Conservation (phyloP, 1,140 invertebrate genomes). For the Papilio aristodemus region DNA sequence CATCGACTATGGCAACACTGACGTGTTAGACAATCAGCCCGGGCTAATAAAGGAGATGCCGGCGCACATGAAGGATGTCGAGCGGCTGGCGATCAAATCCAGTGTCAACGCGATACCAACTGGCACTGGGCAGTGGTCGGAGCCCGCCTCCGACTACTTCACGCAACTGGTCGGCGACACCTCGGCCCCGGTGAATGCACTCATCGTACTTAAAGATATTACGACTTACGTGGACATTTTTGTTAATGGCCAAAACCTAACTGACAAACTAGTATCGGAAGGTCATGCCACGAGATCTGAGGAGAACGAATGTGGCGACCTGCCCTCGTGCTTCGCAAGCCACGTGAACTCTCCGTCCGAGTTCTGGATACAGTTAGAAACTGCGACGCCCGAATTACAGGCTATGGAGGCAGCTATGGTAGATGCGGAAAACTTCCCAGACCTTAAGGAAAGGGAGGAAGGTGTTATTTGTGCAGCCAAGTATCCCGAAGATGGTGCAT, state of each 20-base stretch:
- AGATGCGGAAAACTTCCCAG: conserved; percentile 80
- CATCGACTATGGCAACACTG: conserved; percentile 91
- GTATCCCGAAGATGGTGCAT: conserved; percentile 85
- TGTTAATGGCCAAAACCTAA: conserved; percentile 82
- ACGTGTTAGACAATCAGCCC: conserved; percentile 83
- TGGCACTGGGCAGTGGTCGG: conserved; percentile 84
- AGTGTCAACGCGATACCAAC: conserved; percentile 84
- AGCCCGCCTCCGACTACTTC: conserved; percentile 82
- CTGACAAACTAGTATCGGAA: conserved; percentile 81
- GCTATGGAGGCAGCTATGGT: conserved; percentile 82
- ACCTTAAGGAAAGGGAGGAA: conserved; percentile 77
- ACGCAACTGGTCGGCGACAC: conserved; percentile 73
- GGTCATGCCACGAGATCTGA: conserved; percentile 78
- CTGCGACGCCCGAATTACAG: conserved; percentile 82
- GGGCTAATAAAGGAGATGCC: conserved; percentile 82
- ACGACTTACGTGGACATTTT: conserved; percentile 85
- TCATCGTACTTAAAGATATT: conserved; percentile 82
- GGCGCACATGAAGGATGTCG: conserved; percentile 75
- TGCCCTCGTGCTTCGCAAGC: conserved; percentile 82
- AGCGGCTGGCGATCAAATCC: conserved; percentile 83
- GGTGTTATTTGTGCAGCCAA: conserved; percentile 85
- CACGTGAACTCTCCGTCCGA: conserved; percentile 85
- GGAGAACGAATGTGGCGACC: conserved; percentile 74
- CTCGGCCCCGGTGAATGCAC: conserved; percentile 72
- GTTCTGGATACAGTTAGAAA: conserved; percentile 87